These are phyloP conservation scores for Strigamia crassipes DNA, from an alignment of 2,888 invertebrate species.

Conservation along the genomic window DNA sequence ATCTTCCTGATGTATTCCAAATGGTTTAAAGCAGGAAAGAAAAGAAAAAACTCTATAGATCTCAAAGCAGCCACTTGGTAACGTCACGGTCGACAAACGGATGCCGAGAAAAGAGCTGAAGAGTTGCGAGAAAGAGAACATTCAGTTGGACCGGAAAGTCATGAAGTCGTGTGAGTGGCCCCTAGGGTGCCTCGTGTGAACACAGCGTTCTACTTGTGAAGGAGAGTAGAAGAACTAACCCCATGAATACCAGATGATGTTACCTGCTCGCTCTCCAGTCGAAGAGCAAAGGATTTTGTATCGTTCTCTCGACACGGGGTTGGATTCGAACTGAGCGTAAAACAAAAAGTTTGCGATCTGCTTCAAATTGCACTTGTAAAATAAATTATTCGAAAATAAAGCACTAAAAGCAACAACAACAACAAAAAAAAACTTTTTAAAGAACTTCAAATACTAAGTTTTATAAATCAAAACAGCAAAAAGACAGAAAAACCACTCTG, in stretches of 20 bases:
- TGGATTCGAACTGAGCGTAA: neutral
- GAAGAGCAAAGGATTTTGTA: neutral
- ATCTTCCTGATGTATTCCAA: slow-evolving; percentile 4
- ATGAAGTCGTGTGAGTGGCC: slow-evolving; percentile 26
- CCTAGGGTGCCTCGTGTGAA: slow-evolving; percentile 15
- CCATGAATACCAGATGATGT: slow-evolving; percentile 11
- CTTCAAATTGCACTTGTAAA: neutral
- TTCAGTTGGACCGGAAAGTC: slow-evolving; percentile 26
- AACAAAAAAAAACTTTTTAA: neutral
- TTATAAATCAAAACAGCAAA: neutral
- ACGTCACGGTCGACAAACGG: slow-evolving; percentile 26
- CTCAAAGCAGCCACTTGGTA: slow-evolving; percentile 18
- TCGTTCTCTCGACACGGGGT: neutral
- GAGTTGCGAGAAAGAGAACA: slow-evolving; percentile 13
- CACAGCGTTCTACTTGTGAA: slow-evolving; percentile 12
- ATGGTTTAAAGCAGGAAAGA: slow-evolving; percentile 2
- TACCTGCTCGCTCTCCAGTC: slow-evolving; percentile 10
- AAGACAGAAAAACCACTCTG: neutral
- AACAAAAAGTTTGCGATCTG: neutral
- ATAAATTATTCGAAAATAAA: neutral
- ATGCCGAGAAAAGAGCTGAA: slow-evolving; percentile 20
- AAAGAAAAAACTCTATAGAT: slow-evolving; percentile 7
- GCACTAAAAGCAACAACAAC: too few relatives aligned
- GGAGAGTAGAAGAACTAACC: neutral
- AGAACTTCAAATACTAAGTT: neutral